Percentiles rank a stretch among this genome's conserved stretches.
phyloP scores from a whole-genome alignment of 1,140 invertebrate genomes.

The Hetaerina americana region DNA sequence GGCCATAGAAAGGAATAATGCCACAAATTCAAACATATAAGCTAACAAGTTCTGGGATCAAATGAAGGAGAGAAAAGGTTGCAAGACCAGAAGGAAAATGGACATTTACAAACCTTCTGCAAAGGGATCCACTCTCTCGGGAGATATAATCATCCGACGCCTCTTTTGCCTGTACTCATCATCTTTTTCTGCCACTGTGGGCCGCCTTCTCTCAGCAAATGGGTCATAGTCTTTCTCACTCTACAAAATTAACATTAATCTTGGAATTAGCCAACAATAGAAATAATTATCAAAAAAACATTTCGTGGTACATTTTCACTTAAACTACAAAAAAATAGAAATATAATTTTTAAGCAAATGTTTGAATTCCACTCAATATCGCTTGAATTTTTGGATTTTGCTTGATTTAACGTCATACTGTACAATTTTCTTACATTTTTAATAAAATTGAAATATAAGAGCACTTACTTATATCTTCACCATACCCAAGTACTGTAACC shows the following conservation, averaged over 20 bases:
- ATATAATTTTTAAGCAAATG: too few relatives aligned
- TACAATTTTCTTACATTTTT: too few relatives aligned
- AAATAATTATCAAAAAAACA: too few relatives aligned
- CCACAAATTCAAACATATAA: background rate
- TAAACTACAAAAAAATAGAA: slow-evolving; percentile 2
- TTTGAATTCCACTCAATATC: too few relatives aligned
- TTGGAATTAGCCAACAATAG: background rate
- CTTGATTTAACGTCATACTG: too few relatives aligned
- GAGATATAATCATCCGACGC: slow-evolving; percentile 84
- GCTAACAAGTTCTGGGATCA: background rate
- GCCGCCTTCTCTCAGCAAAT: slow-evolving; percentile 80
- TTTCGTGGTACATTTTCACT: background rate
- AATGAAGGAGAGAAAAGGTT: background rate
- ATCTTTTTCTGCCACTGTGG: slow-evolving; percentile 88
- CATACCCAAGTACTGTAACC: too few relatives aligned
- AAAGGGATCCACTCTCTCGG: slow-evolving; percentile 92
- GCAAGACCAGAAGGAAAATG: background rate
- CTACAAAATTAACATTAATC: slow-evolving; percentile 36
- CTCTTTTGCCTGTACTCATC: slow-evolving; percentile 89
- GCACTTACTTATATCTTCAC: too few relatives aligned
- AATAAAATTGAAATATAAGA: too few relatives aligned
- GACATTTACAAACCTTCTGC: slow-evolving; percentile 81
- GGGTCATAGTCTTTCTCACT: slow-evolving; percentile 90
- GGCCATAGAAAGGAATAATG: background rate
- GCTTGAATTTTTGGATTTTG: too few relatives aligned